phyloP scores from a whole-genome alignment of 2,888 invertebrate genomes.

The Drosophila quasianomalipes region DNA sequence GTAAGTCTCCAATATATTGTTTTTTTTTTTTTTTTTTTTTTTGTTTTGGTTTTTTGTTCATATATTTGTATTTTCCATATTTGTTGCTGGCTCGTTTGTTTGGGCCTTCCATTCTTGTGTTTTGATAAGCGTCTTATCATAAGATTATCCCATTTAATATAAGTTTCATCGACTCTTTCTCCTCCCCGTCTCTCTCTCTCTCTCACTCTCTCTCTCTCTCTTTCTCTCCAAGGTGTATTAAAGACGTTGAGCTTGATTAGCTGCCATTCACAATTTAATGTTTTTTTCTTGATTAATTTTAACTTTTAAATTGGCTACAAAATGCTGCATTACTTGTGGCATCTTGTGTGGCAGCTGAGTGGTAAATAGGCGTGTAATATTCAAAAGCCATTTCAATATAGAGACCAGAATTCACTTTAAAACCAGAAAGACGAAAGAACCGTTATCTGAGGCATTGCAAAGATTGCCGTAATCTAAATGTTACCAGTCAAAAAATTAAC shows the following conservation, averaged over 20 bases:
- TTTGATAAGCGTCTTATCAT: conserved; percentile 55
- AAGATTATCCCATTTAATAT: conserved; percentile 35
- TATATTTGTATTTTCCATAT: conserved; percentile 27
- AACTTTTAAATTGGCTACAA: not conserved
- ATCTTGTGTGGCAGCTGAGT: not conserved
- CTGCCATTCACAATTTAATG: conserved; percentile 10
- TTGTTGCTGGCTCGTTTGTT: conserved; percentile 34
- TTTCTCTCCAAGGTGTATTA: not conserved
- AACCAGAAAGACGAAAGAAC: not conserved
- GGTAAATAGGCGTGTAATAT: not conserved
- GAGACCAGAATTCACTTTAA: not conserved
- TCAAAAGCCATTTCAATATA: not conserved
- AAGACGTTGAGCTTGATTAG: conserved; percentile 12
- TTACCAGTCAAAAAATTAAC: not conserved
- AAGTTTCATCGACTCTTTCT: conserved; percentile 7
- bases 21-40: conserved; percentile 6
- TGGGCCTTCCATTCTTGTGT: conserved; percentile 28
- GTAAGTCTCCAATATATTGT: conserved; percentile 38
- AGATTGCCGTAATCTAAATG: not conserved
- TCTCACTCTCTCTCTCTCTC: not conserved
- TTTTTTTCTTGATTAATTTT: not conserved
- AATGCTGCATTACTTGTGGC: not conserved
- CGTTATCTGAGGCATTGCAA: not conserved
- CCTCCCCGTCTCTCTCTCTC: not conserved
- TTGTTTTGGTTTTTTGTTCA: not conserved